Evolutionary conservation across 2,888 invertebrate species (phyloP).

Genomic region (Phanerotoma sp.): DNA sequence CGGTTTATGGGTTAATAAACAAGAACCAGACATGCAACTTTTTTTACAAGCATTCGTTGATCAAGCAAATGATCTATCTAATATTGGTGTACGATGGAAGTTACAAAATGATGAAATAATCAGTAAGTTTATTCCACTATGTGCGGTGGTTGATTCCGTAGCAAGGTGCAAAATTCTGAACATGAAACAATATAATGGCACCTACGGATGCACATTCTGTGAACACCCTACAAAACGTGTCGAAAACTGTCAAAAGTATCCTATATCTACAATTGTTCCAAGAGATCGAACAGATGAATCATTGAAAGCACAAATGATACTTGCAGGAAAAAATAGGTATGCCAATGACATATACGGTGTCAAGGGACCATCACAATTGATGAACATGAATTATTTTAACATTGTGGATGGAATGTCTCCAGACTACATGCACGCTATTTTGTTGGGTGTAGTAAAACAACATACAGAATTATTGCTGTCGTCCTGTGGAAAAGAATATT

Average conservation of each 20-base stretch:
- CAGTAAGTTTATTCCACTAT: too few relatives aligned
- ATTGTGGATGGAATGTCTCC: conserved; percentile 14
- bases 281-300: conserved; percentile 12
- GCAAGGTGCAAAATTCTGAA: too few relatives aligned
- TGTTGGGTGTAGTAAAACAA: conserved; percentile 18
- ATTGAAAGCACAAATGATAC: background rate
- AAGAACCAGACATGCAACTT: conserved; percentile 27
- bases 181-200: too few relatives aligned
- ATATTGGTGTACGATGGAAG: too few relatives aligned
- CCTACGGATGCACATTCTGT: conserved; percentile 4
- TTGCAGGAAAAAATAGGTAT: background rate
- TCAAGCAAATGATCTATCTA: too few relatives aligned
- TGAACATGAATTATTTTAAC: conserved; percentile 27
- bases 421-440: conserved; percentile 20
- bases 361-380: conserved; percentile 21
- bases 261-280: conserved; percentile 1
- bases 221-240: background rate
- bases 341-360: conserved; percentile 8
- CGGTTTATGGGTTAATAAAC: conserved; percentile 27
- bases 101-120: too few relatives aligned
- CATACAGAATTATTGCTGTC: conserved; percentile 12
- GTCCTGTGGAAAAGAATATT: conserved; percentile 12
- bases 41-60: conserved; percentile 23
- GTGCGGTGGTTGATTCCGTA: too few relatives aligned
- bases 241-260: conserved; percentile 17